These are phyloP conservation scores for Apodemia zela DNA, from an alignment of 2,888 invertebrate species.

Conservation along the genomic window DNA sequence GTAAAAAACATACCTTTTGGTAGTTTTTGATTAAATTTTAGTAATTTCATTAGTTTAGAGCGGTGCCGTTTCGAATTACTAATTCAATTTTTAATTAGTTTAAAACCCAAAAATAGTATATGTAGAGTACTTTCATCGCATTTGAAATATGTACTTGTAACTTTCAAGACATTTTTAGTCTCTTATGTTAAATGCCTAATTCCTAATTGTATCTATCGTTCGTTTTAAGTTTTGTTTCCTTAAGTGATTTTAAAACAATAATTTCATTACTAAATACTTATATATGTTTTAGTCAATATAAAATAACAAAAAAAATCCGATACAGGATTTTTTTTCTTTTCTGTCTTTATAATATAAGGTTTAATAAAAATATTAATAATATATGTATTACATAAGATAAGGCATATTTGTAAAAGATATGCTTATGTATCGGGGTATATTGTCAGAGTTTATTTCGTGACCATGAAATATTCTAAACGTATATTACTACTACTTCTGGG, in stretches of 20 bases:
- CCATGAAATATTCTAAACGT: no score
- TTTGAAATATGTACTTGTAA: background rate
- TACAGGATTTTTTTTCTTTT: background rate
- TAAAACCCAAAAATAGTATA: background rate
- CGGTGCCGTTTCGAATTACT: background rate
- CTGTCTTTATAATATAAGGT: background rate
- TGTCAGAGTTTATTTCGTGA: no score
- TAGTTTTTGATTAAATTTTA: constrained; percentile 1
- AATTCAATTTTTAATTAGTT: background rate
- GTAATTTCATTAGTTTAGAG: background rate
- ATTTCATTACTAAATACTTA: constrained; percentile 10
- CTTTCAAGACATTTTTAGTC: background rate
- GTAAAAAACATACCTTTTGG: background rate
- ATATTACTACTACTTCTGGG: no score
- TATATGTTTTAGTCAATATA: constrained; percentile 9
- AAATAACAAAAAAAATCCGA: background rate
- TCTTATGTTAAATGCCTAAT: background rate
- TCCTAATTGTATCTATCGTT: background rate
- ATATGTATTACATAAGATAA: background rate
- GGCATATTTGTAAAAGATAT: background rate
- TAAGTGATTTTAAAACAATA: constrained; percentile 12
- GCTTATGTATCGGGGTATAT: no score
- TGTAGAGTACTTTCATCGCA: background rate
- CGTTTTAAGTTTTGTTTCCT: constrained; percentile 5
- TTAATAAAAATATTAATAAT: background rate